phyloP scores from a whole-genome alignment of 2,888 invertebrate species.

The Acholoe squamosa region DNA sequence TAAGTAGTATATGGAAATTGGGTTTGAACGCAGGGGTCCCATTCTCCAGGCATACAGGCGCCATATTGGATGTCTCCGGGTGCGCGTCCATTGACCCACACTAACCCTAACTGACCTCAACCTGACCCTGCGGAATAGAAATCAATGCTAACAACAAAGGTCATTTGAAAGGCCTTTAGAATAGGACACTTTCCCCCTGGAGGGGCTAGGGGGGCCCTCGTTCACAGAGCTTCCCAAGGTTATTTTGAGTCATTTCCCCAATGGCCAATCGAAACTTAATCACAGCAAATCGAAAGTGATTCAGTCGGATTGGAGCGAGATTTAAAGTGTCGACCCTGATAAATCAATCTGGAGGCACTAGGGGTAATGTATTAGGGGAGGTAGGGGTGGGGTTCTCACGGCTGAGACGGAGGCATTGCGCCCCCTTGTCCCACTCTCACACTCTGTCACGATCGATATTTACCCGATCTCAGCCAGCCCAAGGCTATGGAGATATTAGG shows the following conservation, averaged over 20 bases:
- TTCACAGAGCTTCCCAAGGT: neutral
- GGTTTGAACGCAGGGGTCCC: neutral
- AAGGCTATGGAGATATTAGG: neutral
- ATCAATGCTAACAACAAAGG: slow-evolving; percentile 25
- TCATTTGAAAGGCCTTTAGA: neutral
- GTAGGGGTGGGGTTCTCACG: neutral
- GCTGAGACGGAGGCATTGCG: neutral
- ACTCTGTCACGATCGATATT: neutral
- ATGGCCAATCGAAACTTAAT: slow-evolving; percentile 27
- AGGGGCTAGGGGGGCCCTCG: neutral
- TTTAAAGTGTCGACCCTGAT: slow-evolving; percentile 15
- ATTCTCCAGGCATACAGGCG: neutral
- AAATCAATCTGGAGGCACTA: neutral
- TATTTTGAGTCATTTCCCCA: neutral
- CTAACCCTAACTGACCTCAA: neutral
- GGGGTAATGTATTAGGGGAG: neutral
- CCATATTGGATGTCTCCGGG: neutral
- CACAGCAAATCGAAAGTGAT: slow-evolving; percentile 20
- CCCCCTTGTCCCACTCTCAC: neutral
- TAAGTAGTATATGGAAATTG: neutral
- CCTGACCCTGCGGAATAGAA: neutral
- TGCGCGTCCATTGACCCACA: neutral
- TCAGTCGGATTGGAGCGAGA: slow-evolving; percentile 14
- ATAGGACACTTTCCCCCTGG: neutral
- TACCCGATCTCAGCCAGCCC: neutral